These are phyloP conservation scores for Noctua janthina DNA, from an alignment of 2,888 invertebrate species.

Conservation along the genomic window DNA sequence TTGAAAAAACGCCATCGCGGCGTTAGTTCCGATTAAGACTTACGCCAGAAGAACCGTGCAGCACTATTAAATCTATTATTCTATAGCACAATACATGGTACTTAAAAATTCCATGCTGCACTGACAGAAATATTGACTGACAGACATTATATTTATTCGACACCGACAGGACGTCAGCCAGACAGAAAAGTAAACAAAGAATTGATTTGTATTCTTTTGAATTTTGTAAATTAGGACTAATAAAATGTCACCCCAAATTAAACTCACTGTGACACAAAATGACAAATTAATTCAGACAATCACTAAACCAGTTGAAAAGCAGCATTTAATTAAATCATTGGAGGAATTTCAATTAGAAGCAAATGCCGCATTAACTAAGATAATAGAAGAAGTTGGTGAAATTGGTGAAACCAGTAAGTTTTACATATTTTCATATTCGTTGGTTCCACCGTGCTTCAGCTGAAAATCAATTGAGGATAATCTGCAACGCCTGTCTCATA, in stretches of 20 bases:
- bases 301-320: conserved; percentile 69
- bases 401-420: conserved; percentile 51
- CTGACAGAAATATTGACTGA: neutral
- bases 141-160: neutral
- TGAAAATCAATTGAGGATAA: neutral
- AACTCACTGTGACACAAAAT: conserved; percentile 76
- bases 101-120: neutral
- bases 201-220: neutral
- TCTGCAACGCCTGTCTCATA: neutral
- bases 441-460: neutral
- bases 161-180: neutral
- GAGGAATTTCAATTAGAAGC: conserved; percentile 79
- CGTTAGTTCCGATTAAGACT: too few species aligned
- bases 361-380: conserved; percentile 78
- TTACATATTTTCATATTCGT: neutral
- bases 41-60: too few species aligned
- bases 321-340: conserved; percentile 74
- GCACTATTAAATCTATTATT: neutral
- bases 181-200: neutral
- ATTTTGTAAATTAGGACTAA: neutral
- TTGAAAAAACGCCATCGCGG: too few species aligned
- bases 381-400: conserved; percentile 76
- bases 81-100: neutral
- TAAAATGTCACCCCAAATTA: conserved; percentile 69
- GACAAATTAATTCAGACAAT: conserved; percentile 73